Evolutionary conservation across 2,113 vertebrate species (phyloP).

Genomic region (Hemiscyllium ocellatum): DNA sequence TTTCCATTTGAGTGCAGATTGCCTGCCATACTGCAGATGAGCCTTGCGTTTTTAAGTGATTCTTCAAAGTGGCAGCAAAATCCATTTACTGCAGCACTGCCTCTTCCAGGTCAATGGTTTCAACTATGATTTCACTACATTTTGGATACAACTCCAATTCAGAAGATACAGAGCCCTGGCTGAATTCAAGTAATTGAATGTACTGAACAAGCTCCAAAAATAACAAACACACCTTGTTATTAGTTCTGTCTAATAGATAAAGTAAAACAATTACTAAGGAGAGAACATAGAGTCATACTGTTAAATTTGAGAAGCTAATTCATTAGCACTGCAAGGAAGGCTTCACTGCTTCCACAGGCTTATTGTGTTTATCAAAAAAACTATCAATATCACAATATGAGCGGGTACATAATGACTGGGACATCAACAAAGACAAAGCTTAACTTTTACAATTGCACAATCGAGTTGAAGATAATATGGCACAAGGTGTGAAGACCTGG

Average conservation of each 20-base stretch:
- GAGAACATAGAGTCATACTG: not conserved
- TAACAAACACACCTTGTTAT: not conserved
- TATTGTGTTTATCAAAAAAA: not conserved
- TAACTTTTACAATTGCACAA: not conserved
- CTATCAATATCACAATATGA: not conserved
- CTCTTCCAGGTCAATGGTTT: slow-evolving; percentile 21
- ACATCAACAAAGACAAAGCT: not conserved
- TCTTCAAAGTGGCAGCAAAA: slow-evolving; percentile 23
- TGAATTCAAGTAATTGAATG: slow-evolving; percentile 28
- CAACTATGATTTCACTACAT: not conserved
- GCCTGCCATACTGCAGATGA: slow-evolving; percentile 16
- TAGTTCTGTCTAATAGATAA: not conserved
- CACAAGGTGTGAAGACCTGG: not conserved
- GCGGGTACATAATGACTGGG: not conserved
- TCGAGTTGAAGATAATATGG: not conserved
- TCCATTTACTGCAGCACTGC: slow-evolving; percentile 19
- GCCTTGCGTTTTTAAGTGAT: slow-evolving; percentile 4
- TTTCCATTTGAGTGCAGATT: slow-evolving; percentile 23
- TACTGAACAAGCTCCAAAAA: not conserved
- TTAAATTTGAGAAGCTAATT: not conserved
- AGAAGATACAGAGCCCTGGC: not conserved
- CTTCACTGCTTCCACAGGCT: not conserved
- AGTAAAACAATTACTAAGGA: not conserved
- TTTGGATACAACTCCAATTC: slow-evolving; percentile 8
- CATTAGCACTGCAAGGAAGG: not conserved